phyloP scores from a whole-genome alignment of 2,888 invertebrate genomes.

The Volucella zonaria region DNA sequence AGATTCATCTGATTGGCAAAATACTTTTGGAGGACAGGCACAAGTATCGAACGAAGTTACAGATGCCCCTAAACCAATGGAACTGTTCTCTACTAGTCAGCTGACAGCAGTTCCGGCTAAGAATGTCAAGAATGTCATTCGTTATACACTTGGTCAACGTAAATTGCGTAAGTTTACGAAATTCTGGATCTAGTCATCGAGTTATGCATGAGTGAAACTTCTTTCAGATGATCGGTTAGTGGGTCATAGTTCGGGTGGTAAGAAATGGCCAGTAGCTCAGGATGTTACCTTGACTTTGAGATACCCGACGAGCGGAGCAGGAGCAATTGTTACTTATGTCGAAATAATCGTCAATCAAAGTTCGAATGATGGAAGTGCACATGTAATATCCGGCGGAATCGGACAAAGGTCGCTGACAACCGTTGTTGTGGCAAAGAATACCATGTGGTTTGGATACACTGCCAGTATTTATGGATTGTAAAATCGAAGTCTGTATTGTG shows the following conservation, averaged over 20 bases:
- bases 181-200: background rate
- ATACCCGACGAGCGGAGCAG: background rate
- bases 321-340: background rate
- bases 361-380: background rate
- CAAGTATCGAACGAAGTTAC: no score
- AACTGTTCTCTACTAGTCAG: background rate
- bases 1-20: no score
- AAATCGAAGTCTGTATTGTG: background rate
- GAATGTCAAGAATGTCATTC: background rate
- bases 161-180: background rate
- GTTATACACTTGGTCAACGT: background rate
- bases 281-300: background rate
- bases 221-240: background rate
- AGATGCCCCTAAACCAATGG: background rate
- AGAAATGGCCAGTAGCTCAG: background rate
- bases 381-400: background rate
- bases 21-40: no score
- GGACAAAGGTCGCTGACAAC: background rate
- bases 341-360: background rate
- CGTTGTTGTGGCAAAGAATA: background rate
- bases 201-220: background rate
- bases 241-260: background rate
- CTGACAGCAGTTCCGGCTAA: background rate
- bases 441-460: background rate
- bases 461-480: background rate